Base-by-base conservation (phyloP, 2,797 vertebrate genomes). In the Propithecus deckenii region DNA sequence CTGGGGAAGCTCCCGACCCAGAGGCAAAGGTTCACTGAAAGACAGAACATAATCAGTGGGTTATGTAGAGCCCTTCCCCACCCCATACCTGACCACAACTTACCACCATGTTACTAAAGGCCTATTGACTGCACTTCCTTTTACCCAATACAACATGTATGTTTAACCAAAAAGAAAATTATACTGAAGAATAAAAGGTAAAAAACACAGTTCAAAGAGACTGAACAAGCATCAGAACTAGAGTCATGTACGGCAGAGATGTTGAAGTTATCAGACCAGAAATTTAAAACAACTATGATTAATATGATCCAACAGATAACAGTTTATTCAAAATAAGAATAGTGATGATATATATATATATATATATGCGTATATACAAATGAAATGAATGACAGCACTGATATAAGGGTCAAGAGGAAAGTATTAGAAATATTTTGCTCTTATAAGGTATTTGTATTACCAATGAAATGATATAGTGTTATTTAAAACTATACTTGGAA, bases 1-100 rank as follows among this genome's bases (percentile, higher is more conserved):
- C 28, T 41, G 12, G 8, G 12, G 28, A 32, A 41, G 13, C 32
- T 63, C 55, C 35, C 4, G 0, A 23, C 7, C 13, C 1, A 1
- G 12, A 48, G 25, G 13, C 4, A 61, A 57, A 91, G 67, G 14
- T 43, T 74, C 55, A 17, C 25, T 23, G 55, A 17, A 48, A 72
- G 10, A 63, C n/a, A 25, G 28, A 18, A 23, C 28, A 13, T 28
- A 32, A 50, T 52, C 25, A 23, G 30, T 30, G 23, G 12, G 18
- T 32, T 55, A 15, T 30, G 1, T 17, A 57, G 38, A 80, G 57
- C 23, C 25, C 25, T 59, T 71, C n/a, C 6, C 50, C 41, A 43
- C 2, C 4, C 14, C 32, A 15, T 7, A 4, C 1, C 17, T 61
- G 14, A 41, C 17, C 41, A 38, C 38, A 50, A 52, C 17, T 72